Evolutionary conservation across 2,113 vertebrate genomes (phyloP), one percentile per base, ranked within the genome.

Genomic region (Brienomyrus longianalis): DNA sequence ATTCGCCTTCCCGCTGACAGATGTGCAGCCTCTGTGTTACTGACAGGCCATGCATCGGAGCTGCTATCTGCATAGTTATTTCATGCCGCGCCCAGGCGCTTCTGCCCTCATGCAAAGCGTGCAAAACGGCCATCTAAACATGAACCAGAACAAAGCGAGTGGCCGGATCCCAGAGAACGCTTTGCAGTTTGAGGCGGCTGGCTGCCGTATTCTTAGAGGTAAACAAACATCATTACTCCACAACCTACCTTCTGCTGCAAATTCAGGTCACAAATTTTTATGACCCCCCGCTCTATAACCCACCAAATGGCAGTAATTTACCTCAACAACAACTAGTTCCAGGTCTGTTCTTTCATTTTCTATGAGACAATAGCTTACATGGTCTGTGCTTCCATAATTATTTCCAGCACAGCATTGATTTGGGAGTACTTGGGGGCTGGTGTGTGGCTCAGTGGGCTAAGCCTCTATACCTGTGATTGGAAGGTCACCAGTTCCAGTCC

Each of bases 1-100:
- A 87, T 87, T 43, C n/a, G 17, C 52, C 89, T 80, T 15, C 31
- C 47, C 9, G 47, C 89, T 90, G 89, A 87, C 89, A 87, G 89
- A 90, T 90, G 85, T 74, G n/a, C 27, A 77, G 85, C 66, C 87
- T 66, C 85, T 87, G 89, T 56, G 74, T 21, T 54, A 17, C 56
- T 90, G 89, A 90, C 89, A 77, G 89, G 62, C 62, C 31, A 13
- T 15, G 88, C 31, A 39, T 84, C 48, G 77, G 88, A 59, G 80
- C 89, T 54, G 77, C 35, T 11, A 39, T 66, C 39, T 54, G 89
- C 35, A 21, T 50, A 84, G 84, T 89, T 62, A 85, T 85, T 89
- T n/a, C 52, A 27, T 9, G 56, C 19, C 15, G 39, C 11, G 3
- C 50, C 88, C 13, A 31, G 74, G 52, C 54, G 45, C 23, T 89